Evolutionary conservation across 2,888 invertebrate genomes (phyloP), one percentile per base, ranked within the genome.

Genomic region (Pollenia griseotomentosa): DNA sequence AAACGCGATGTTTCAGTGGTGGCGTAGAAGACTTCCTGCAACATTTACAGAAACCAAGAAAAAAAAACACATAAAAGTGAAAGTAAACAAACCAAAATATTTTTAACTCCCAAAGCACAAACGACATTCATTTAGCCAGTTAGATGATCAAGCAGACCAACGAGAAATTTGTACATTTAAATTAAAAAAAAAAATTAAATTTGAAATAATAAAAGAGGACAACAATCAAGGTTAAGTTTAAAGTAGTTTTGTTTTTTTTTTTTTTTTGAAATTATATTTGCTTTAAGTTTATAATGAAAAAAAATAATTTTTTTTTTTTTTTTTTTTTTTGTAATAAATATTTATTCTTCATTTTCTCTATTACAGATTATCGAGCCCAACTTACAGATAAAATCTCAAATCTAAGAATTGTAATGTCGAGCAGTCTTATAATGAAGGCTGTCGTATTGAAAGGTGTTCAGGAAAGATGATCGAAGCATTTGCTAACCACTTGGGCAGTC

Each of bases 381-480:
- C 33, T 33, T 6, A 33, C 6, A 33, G 33, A 33, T 6, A 33
- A 6, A 33, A 33, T 6, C 33, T 6, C 33, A 40, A 65, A 65
- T 59, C 2, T 14, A 66, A 46, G 19, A 74, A 55, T 48, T 63
- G 63, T 70, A 66, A 66, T 81, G 55, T 55, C 42, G 8, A 42
- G 79, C 65, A 57, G 61, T 57, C 73, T 89, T 87, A 83, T 68
- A 86, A 85, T 80, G 83, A 81, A 68, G 87, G 51, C 44, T 55
- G 59, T 74, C 19, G 19, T 23, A 1, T 73, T 19, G 16, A 14
- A 57, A 19, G 23, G 44, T 70, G 78, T 66, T 78, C 66, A 74
- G 73, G 73, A 88, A 93, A 91, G 90, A 93, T 93, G 93, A 93
- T 93, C 88, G 93, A 93, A 90, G 92, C 93, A 53, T 93, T 93